Evolutionary conservation across 2,797 vertebrate species (phyloP).

Genomic region (Heterohyrax brucei): DNA sequence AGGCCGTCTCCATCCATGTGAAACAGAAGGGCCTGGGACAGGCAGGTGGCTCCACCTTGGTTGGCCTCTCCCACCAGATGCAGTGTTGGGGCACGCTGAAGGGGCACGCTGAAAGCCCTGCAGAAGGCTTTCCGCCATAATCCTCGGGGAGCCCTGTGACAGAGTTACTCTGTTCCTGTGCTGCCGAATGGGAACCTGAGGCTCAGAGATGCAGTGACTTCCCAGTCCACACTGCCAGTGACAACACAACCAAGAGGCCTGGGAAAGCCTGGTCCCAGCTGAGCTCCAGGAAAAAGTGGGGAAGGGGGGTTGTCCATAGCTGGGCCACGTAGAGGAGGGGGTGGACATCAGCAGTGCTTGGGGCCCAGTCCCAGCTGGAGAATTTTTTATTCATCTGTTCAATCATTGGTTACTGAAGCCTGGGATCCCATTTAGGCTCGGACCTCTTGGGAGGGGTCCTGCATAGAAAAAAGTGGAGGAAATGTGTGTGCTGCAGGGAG

Average conservation of each 20-base stretch:
- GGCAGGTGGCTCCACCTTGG: neutral
- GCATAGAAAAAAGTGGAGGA: neutral
- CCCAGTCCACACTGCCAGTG: neutral
- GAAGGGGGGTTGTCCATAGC: neutral
- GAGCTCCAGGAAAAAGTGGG: neutral
- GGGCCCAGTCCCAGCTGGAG: neutral
- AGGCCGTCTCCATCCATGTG: neutral
- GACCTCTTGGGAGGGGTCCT: neutral
- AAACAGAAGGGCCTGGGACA: rapidly evolving
- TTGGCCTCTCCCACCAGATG: neutral
- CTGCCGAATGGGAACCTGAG: rapidly evolving
- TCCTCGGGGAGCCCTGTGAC: neutral
- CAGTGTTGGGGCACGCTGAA: rapidly evolving
- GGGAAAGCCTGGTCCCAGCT: neutral
- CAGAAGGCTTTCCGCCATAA: rapidly evolving
- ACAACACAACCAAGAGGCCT: neutral
- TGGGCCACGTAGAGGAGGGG: rapidly evolving
- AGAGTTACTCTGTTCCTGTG: neutral
- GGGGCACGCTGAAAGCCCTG: rapidly evolving
- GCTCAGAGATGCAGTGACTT: neutral
- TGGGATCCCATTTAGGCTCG: too few species aligned
- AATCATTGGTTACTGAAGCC: rapidly evolving
- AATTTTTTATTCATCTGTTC: neutral
- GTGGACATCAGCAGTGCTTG: rapidly evolving
- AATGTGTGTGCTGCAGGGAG: neutral